Conservation (phyloP, 1,140 invertebrate genomes). For the Carposina sasakii region DNA sequence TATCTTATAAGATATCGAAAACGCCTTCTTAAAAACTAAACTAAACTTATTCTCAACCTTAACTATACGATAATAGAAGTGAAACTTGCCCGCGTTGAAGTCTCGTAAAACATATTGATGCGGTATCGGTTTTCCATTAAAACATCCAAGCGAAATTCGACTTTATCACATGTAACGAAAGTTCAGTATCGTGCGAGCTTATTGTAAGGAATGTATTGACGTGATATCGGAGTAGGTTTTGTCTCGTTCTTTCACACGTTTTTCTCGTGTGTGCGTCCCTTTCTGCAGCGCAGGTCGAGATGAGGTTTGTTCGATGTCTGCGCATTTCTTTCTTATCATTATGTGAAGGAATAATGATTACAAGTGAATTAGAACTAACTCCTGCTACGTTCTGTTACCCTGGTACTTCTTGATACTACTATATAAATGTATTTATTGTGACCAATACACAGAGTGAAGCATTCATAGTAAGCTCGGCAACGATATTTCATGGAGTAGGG, state of each 20-base stretch:
- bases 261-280: constrained; percentile 49
- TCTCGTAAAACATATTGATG: constrained; percentile 65
- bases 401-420: constrained; percentile 22
- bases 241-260: constrained; percentile 49
- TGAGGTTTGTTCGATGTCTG: constrained; percentile 58
- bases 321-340: constrained; percentile 57
- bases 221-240: constrained; percentile 63
- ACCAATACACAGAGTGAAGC: too few relatives aligned
- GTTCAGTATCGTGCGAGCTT: constrained; percentile 32
- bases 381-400: constrained; percentile 18
- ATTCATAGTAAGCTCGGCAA: too few relatives aligned
- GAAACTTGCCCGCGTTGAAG: constrained; percentile 20
- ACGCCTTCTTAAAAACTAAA: constrained; percentile 65
- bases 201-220: constrained; percentile 65
- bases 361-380: constrained; percentile 5
- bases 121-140: constrained; percentile 70
- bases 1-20: constrained; percentile 69
- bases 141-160: constrained; percentile 21
- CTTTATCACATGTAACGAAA: constrained; percentile 20
- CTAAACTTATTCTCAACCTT: constrained; percentile 32
- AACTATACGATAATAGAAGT: constrained; percentile 24
- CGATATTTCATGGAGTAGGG: too few relatives aligned
- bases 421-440: neutral
- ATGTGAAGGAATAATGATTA: constrained; percentile 31
- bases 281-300: constrained; percentile 52